These are phyloP conservation scores for Nanorana parkeri DNA, from an alignment of 2,113 vertebrate species.

Conservation along the genomic window DNA sequence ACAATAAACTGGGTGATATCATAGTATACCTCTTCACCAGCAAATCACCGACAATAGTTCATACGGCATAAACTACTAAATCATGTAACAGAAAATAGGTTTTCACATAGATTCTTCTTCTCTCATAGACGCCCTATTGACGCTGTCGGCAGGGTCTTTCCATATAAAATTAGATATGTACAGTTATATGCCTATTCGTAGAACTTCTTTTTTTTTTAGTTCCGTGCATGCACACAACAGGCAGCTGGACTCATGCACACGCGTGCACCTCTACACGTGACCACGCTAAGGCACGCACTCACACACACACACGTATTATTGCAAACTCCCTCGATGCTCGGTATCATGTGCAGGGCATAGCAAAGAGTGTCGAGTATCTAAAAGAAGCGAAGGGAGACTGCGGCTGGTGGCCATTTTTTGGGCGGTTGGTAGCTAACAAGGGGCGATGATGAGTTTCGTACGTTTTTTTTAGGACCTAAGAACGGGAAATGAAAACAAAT, in stretches of 20 bases:
- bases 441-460: too few species aligned
- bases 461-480: too few species aligned
- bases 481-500: too few species aligned
- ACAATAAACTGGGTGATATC: conserved; percentile 33
- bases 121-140: conserved; percentile 26
- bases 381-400: too few species aligned
- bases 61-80: conserved; percentile 30
- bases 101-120: conserved; percentile 22
- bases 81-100: conserved; percentile 45
- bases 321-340: conserved; percentile 40
- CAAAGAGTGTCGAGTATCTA: background rate
- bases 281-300: conserved; percentile 23
- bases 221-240: conserved; percentile 47
- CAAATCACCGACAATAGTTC: conserved; percentile 43
- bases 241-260: conserved; percentile 52
- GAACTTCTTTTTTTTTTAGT: conserved; percentile 25
- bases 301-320: conserved; percentile 36
- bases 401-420: background rate
- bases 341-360: background rate
- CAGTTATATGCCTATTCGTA: conserved; percentile 42
- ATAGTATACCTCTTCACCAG: conserved; percentile 40
- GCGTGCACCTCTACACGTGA: conserved; percentile 55
- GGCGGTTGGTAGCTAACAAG: too few species aligned
- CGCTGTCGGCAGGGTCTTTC: background rate
- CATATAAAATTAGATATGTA: conserved; percentile 56